phyloP scores from a whole-genome alignment of 2,888 invertebrate species.

The Gandaritis pyraliata region DNA sequence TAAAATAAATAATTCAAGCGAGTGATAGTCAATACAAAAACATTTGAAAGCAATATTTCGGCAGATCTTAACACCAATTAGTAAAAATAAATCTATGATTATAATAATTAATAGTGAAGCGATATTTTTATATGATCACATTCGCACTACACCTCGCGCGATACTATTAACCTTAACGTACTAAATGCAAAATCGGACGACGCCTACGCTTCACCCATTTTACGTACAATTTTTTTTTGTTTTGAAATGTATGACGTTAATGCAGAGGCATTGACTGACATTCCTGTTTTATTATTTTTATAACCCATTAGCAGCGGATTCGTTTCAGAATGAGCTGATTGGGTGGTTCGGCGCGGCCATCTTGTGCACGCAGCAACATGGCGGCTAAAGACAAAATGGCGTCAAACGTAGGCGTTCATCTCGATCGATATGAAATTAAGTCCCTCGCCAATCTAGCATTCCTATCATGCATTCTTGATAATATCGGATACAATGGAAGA shows the following conservation, averaged over 20 bases:
- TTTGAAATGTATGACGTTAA: constrained; percentile 70
- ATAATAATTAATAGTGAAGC: constrained; percentile 67
- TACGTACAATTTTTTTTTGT: constrained; percentile 55
- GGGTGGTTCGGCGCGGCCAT: constrained; percentile 76
- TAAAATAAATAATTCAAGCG: constrained; percentile 77
- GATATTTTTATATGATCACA: constrained; percentile 72
- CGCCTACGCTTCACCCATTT: constrained; percentile 56
- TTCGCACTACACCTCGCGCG: constrained; percentile 61
- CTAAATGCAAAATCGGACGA: constrained; percentile 62
- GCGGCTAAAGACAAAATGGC: constrained; percentile 61
- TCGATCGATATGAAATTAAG: constrained; percentile 57
- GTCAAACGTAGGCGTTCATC: constrained; percentile 56
- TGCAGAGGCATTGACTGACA: constrained; percentile 72
- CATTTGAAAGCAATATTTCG: constrained; percentile 68
- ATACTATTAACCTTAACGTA: constrained; percentile 62
- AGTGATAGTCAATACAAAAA: constrained; percentile 64
- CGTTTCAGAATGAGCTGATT: constrained; percentile 68
- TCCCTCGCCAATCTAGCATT: constrained; percentile 55
- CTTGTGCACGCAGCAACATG: constrained; percentile 54
- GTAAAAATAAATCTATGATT: constrained; percentile 70
- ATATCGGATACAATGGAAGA: constrained; percentile 58
- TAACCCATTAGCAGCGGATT: constrained; percentile 70
- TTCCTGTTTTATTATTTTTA: constrained; percentile 62
- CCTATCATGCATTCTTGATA: constrained; percentile 39
- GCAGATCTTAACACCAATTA: constrained; percentile 69